Base-by-base conservation (phyloP, 2,888 invertebrate species). In the Acrocyrtus sp. region DNA sequence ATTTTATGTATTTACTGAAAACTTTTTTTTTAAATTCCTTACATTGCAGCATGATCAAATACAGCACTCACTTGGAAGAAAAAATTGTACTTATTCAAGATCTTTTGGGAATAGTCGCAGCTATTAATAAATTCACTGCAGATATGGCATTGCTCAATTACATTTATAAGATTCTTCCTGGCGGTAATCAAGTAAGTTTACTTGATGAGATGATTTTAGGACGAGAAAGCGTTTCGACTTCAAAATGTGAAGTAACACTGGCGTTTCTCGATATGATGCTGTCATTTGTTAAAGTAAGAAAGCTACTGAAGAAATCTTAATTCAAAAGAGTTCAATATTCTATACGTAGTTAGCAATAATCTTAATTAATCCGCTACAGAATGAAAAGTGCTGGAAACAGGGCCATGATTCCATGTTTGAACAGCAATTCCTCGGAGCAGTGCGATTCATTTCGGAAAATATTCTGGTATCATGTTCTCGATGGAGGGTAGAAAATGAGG, bases 201-300 rank as follows among this genome's bases (percentile, higher is more conserved):
- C 24, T 70, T 17, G 78, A 68, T 34, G 75, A 74, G n/a, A 47
- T 78, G 2, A 65, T 80, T 5, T 57, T 80, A 17, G 77, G 77
- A 17, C 66, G 67, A 27, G 80, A 80, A 65, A 74, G 76, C 70
- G 72, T 80, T 8, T 54, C 72, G 2, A 17, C 27, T 2, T 54
- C 66, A 10, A 50, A 66, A 0, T 78, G 74, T 39, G 29, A 65
- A 12, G 73, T 79, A 6, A 76, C 78, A 0, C 39, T 75, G 5
- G 45, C 78, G 1, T 77, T 79, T 61, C 63, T 80, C 1, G 43
- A 61, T n/a, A 34, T 70, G n/a, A 58, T 70, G 0, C 10, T 15
- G 0, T 22, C 48, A n/a, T 66, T 75, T 50, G 56, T 61, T 12
- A 62, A 74, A 51, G 74, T 74, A 65, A 51, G 3, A 21, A 47